Conservation (phyloP, 2,113 vertebrate genomes). For the Oreochromis aureus region DNA sequence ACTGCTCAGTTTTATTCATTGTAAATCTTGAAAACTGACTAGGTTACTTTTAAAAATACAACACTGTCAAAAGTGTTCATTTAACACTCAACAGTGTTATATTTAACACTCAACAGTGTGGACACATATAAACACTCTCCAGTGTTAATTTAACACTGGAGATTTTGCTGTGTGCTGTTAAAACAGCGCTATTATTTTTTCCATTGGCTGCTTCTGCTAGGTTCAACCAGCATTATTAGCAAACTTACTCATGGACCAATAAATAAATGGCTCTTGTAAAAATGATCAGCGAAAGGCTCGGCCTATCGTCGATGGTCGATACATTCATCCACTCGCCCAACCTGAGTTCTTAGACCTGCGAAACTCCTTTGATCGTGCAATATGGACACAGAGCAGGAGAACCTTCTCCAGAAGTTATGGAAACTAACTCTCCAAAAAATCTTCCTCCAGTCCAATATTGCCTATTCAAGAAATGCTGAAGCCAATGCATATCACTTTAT, state of each 20-base stretch:
- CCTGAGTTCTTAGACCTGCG: neutral
- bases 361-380: neutral
- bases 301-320: neutral
- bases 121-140: too few species aligned
- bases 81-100: too few species aligned
- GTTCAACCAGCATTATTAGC: neutral
- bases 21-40: too few species aligned
- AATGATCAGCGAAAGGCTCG: accelerated
- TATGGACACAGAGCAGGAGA: neutral
- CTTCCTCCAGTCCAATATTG: neutral
- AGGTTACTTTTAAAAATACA: too few species aligned
- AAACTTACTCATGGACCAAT: neutral
- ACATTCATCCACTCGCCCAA: neutral
- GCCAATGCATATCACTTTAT: neutral
- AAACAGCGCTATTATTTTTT: neutral
- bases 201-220: neutral
- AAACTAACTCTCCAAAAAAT: neutral
- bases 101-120: too few species aligned
- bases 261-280: neutral
- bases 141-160: too few species aligned
- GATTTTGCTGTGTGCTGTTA: too few species aligned
- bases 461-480: neutral
- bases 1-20: too few species aligned
- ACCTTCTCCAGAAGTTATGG: neutral
- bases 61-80: too few species aligned